These are phyloP conservation scores for Drosophila rellima DNA, from an alignment of 2,888 invertebrate species.

Conservation along the genomic window DNA sequence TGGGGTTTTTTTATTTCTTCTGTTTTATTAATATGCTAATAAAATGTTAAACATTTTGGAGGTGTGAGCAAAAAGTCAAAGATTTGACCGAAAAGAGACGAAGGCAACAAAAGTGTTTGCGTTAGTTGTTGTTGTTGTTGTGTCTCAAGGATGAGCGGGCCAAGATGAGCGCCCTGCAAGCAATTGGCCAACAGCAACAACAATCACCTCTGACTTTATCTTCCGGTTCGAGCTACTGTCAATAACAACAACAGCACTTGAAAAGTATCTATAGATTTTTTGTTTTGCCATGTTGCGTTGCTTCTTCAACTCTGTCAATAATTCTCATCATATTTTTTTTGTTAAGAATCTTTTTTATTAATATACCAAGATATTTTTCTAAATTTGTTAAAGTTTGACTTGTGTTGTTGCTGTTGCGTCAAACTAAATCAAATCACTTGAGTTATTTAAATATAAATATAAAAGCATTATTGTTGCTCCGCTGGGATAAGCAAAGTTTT, in stretches of 20 bases:
- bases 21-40: constrained; percentile 42
- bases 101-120: constrained; percentile 1
- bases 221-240: constrained; percentile 42
- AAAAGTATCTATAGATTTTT: constrained; percentile 45
- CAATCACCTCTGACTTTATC: constrained; percentile 27
- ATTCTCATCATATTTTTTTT: constrained; percentile 9
- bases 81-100: constrained; percentile 19
- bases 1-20: constrained; percentile 12
- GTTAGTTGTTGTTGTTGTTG: constrained; percentile 1
- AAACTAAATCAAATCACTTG: constrained; percentile 63
- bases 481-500: constrained; percentile 25
- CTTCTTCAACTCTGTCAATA: constrained; percentile 48
- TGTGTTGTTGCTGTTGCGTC: constrained; percentile 45
- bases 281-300: constrained; percentile 20
- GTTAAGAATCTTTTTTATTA: constrained; percentile 11
- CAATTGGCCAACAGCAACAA: constrained; percentile 16
- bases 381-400: constrained; percentile 22
- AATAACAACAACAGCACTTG: constrained; percentile 16
- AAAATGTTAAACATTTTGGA: constrained; percentile 29
- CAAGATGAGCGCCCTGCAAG: constrained; percentile 29
- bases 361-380: constrained; percentile 11
- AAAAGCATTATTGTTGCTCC: constrained; percentile 40
- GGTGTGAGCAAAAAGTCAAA: constrained; percentile 30
- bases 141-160: constrained; percentile 46
- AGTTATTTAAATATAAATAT: constrained; percentile 61